These are phyloP conservation scores for Chydorus sphaericus DNA, from an alignment of 2,888 invertebrate species.

Conservation along the genomic window DNA sequence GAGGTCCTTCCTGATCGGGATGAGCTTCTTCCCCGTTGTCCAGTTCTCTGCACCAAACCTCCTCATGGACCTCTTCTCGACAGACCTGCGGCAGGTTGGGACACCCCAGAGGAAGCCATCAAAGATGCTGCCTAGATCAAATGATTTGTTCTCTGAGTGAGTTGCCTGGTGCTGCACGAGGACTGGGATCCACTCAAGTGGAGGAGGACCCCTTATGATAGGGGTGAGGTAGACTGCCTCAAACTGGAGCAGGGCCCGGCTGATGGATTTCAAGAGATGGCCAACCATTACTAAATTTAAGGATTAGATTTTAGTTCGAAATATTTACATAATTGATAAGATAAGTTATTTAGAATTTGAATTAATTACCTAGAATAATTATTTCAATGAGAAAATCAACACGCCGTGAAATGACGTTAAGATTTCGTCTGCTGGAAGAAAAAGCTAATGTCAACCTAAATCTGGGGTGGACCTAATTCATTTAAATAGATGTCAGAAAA, in stretches of 20 bases:
- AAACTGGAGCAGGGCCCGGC: neutral
- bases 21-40: slow-evolving; percentile 50
- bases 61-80: slow-evolving; percentile 56
- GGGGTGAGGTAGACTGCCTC: neutral
- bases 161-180: neutral
- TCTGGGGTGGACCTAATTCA: too few relatives aligned
- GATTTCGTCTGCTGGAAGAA: too few relatives aligned
- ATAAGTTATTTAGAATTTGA: too few relatives aligned
- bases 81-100: slow-evolving; percentile 57
- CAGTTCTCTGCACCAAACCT: slow-evolving; percentile 54
- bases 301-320: too few relatives aligned
- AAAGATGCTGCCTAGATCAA: slow-evolving; percentile 42
- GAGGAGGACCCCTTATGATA: neutral
- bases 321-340: too few relatives aligned
- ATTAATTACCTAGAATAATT: too few relatives aligned
- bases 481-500: too few relatives aligned
- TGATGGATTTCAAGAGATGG: neutral
- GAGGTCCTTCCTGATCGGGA: slow-evolving; percentile 55
- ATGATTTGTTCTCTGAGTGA: neutral
- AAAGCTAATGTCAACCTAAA: too few relatives aligned
- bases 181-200: neutral
- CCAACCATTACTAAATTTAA: too few relatives aligned
- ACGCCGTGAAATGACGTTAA: too few relatives aligned
- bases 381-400: too few relatives aligned
- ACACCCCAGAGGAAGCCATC: slow-evolving; percentile 68